Conservation (phyloP, 2,888 invertebrate species). For the Branchellion lobata region DNA sequence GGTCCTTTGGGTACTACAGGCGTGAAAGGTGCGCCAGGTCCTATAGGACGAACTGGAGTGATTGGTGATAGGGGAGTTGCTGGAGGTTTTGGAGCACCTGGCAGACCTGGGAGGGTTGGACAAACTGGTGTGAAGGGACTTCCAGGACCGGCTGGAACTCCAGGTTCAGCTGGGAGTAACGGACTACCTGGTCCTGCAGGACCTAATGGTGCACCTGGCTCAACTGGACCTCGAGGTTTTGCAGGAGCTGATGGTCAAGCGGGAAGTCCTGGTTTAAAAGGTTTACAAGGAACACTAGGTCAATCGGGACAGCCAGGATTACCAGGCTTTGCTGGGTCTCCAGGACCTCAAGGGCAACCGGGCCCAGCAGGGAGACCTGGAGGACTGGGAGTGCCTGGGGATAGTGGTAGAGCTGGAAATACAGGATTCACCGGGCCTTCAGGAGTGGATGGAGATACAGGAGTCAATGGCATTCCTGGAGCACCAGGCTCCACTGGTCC, state of each 20-base stretch:
- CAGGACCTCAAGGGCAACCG: constrained; percentile 40
- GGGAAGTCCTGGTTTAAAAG: constrained; percentile 39
- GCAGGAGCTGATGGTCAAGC: constrained; percentile 42
- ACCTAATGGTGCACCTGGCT: constrained; percentile 29
- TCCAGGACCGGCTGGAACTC: constrained; percentile 14
- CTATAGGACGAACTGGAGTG: background rate
- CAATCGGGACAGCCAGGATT: constrained; percentile 43
- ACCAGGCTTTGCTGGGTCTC: constrained; percentile 41
- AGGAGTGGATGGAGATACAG: background rate
- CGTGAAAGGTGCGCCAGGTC: background rate
- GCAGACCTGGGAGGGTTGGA: constrained; percentile 43
- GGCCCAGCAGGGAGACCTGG: constrained; percentile 22
- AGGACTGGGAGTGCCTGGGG: constrained; percentile 33
- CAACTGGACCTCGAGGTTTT: constrained; percentile 40
- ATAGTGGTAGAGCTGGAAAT: constrained; percentile 28
- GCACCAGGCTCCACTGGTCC: background rate
- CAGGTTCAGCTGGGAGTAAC: background rate
- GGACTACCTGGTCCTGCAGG: constrained; percentile 32
- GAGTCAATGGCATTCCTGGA: constrained; percentile 2
- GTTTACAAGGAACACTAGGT: constrained; percentile 41
- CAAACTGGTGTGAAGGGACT: constrained; percentile 38
- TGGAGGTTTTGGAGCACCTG: constrained; percentile 34
- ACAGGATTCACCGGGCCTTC: constrained; percentile 25
- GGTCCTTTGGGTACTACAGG: constrained; percentile 19
- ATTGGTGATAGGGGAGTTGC: background rate